Base-by-base conservation (phyloP, 2,113 vertebrate genomes). In the Oreochromis spilurus region DNA sequence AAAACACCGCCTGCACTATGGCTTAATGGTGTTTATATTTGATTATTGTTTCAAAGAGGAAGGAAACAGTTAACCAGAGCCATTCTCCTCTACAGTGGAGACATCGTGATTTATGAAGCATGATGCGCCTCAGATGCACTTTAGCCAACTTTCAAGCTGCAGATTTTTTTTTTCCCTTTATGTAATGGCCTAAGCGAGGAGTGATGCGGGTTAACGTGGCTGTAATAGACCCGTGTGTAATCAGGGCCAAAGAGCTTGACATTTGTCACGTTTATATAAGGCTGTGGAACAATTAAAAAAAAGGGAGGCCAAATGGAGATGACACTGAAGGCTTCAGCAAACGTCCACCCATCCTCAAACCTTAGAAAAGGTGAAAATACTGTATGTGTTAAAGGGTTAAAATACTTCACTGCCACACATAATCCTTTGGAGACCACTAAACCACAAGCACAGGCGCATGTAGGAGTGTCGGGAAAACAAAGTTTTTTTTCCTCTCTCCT, bases 1-100 rank as follows among this genome's bases (percentile, higher is more conserved):
- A 92, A 91, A 93, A 94, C 88, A 85, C 81, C 89, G 75, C 85
- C 87, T 86, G 87, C 86, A 92, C 88, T 86, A 55, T 36, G 88
- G 82, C 94, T 91, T 96, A 96, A 96, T 96, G 96, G 96, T 94
- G 94, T 96, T 96, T 96, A 96, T 96, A 96, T 95, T 95, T 95
- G 95, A 95, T 92, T 93, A 87, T 88, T 88, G 87, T 96, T 96
- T 94, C 83, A 94, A 93, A 95, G 84, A 94, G 94, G 92, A 95
- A 96, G 95, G 94, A 95, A 96, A 96, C 92, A 48, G 94, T 96
- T 96, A 95, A 93, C 91, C 89, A 75, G 52, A 79, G 85, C 84
- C 87, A 82, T 94, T 88, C 90, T 89, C 80, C 81, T 79, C 93
- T 60, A 85, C 84, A 91, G 80, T 91, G 91, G 57, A 90, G 80